Evolutionary conservation across 2,888 invertebrate species (phyloP).

Genomic region (Chrysina gloriosa): DNA sequence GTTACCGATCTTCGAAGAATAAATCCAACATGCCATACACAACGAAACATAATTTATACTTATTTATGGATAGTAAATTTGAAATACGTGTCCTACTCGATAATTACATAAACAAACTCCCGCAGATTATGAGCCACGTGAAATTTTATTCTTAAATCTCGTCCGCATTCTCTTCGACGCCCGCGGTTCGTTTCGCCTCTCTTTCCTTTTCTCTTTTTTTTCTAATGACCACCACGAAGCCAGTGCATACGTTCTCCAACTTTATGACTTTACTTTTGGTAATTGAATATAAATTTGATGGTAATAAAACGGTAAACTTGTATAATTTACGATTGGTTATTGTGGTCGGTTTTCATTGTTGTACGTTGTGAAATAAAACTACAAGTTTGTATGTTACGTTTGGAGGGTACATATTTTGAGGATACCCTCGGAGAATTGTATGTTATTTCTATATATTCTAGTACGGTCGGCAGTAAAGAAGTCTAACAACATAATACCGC

Average conservation of each 20-base stretch:
- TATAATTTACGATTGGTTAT: constrained; percentile 49
- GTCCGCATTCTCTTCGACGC: constrained; percentile 18
- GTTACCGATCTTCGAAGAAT: not conserved
- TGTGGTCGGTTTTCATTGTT: constrained; percentile 41
- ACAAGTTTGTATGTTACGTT: constrained; percentile 17
- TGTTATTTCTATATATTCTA: constrained; percentile 31
- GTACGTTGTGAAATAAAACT: constrained; percentile 31
- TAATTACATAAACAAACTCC: constrained; percentile 43
- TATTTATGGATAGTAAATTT: constrained; percentile 42
- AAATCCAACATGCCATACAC: not conserved
- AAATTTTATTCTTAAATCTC: constrained; percentile 38
- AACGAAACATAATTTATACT: constrained; percentile 30
- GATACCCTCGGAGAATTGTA: constrained; percentile 8
- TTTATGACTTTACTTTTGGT: constrained; percentile 51
- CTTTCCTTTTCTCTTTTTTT: constrained; percentile 15
- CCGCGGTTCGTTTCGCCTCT: not conserved
- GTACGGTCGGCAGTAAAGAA: constrained; percentile 19
- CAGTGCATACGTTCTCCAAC: constrained; percentile 35
- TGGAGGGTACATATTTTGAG: not conserved
- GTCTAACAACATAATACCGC: constrained; percentile 35
- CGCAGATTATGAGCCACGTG: constrained; percentile 38
- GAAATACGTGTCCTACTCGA: constrained; percentile 40
- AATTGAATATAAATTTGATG: constrained; percentile 53
- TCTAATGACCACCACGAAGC: constrained; percentile 39
- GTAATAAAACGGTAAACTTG: constrained; percentile 46